phyloP scores from a whole-genome alignment of 2,888 invertebrate genomes.

The Harpagoxenus sublaevis region DNA sequence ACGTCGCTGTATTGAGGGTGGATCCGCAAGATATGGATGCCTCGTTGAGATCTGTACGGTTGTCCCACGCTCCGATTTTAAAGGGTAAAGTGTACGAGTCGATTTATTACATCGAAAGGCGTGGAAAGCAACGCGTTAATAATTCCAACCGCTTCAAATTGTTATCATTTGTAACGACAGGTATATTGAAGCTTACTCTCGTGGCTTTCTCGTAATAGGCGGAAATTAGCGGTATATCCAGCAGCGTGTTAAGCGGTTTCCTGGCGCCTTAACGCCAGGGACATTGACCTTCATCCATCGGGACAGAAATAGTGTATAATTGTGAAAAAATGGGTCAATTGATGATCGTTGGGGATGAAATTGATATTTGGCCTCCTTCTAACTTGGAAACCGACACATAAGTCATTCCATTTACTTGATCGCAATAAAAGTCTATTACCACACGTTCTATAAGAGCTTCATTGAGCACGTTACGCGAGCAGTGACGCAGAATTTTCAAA shows the following conservation, averaged over 20 bases:
- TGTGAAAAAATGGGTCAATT: slow-evolving; percentile 71
- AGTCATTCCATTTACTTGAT: slow-evolving; percentile 39
- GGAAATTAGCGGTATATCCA: slow-evolving; percentile 65
- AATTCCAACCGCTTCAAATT: neutral
- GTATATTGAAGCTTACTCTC: slow-evolving; percentile 56
- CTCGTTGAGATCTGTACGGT: slow-evolving; percentile 74
- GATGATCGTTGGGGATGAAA: slow-evolving; percentile 63
- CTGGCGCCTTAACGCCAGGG: slow-evolving; percentile 64
- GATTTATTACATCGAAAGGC: neutral
- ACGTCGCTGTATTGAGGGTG: slow-evolving; percentile 83
- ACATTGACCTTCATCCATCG: slow-evolving; percentile 74
- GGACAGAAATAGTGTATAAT: slow-evolving; percentile 70
- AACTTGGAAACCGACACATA: slow-evolving; percentile 43
- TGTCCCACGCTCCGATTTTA: slow-evolving; percentile 66
- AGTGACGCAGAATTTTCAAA: slow-evolving; percentile 14
- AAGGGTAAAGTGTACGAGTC: slow-evolving; percentile 77
- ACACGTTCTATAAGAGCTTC: neutral
- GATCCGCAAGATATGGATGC: slow-evolving; percentile 72
- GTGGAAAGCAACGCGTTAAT: neutral
- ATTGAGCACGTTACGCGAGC: slow-evolving; percentile 12
- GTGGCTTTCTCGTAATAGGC: slow-evolving; percentile 66
- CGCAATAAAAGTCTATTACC: slow-evolving; percentile 36
- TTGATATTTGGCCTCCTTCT: slow-evolving; percentile 65
- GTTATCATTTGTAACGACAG: neutral
- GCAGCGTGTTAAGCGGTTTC: slow-evolving; percentile 56